Evolutionary conservation across 1,140 invertebrate genomes (phyloP), one percentile per base, ranked within the genome.

Genomic region (Caenorhabditis brenneri): DNA sequence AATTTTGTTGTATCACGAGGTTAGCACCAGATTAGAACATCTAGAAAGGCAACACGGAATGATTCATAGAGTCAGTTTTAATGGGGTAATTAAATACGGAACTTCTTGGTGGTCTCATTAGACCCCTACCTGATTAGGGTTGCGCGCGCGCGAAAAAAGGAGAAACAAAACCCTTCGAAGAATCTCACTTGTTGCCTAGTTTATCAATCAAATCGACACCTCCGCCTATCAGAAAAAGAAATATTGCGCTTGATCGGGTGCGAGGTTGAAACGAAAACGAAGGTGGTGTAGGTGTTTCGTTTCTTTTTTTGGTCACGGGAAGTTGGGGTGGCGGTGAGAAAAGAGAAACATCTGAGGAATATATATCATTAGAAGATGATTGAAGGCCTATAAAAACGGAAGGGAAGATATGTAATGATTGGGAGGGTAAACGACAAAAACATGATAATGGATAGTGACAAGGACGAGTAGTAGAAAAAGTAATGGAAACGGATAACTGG

Each of bases 171-270:
- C 36, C 65, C 53, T 24, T 42, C n/a, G 22, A 74, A 27, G 36
- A 42, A 42, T 74, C 65, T 74, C 65, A 24, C 33, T 74, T 74
- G 36, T 65, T 74, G 65, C 65, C 65, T n/a, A 74, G 65, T 74
- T 74, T 74, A 74, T 74, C 65, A 74, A 74, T 74, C 65, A 74
- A 74, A 74, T 74, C 65, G 65, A 74, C 65, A 74, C 65, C 65
- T 74, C 22, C 10, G 65, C 65, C 65, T 74, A 74, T 74, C 65
- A 74, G 65, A 74, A 74, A 74, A 74, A 74, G 65, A 74, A 39
- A 74, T 74, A 74, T 74, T 74, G 65, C 65, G 65, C 65, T 42
- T 74, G 65, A 42, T 74, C 65, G 65, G 65, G 31, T n/a, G 9
- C 0, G 12, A 33, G 60, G 65, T 42, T 74, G 65, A 74, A 74